A percentile compares a stretch with the other conserved stretches of the same genome.
Evolutionary conservation across 2,888 invertebrate genomes (phyloP).

Genomic region (Argyresthia goedartella): DNA sequence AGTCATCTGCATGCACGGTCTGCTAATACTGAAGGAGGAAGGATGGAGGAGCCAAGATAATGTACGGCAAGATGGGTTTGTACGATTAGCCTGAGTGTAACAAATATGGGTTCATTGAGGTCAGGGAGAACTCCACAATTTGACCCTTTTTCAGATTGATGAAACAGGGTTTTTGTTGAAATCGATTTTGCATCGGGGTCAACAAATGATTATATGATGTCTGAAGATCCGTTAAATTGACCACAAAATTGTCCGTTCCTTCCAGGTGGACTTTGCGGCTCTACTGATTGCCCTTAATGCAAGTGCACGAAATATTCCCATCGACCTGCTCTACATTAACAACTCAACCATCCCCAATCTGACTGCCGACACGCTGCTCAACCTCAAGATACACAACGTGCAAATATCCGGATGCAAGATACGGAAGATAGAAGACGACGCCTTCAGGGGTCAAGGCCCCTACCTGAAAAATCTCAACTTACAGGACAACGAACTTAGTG

Average conservation of each 20-base stretch:
- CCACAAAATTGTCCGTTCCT: too few relatives aligned
- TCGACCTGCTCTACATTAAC: slow-evolving; percentile 90
- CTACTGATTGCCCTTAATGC: slow-evolving; percentile 81
- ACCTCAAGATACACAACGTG: slow-evolving; percentile 80
- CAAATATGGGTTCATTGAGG: too few relatives aligned
- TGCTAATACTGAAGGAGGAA: too few relatives aligned
- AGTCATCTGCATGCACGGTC: too few relatives aligned
- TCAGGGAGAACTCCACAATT: not conserved
- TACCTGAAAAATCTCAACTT: slow-evolving; percentile 87
- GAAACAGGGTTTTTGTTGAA: not conserved
- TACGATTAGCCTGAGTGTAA: too few relatives aligned
- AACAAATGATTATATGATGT: not conserved
- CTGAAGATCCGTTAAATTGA: too few relatives aligned
- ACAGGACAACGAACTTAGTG: slow-evolving; percentile 83
- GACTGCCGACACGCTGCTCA: slow-evolving; percentile 75
- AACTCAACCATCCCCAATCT: slow-evolving; percentile 84
- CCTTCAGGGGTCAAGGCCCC: slow-evolving; percentile 87
- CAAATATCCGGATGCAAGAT: slow-evolving; percentile 89
- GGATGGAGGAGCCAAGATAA: too few relatives aligned
- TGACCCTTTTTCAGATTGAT: not conserved
- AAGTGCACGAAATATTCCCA: slow-evolving; percentile 74
- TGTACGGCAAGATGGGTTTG: too few relatives aligned
- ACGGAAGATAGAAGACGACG: slow-evolving; percentile 75
- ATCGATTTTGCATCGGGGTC: too few relatives aligned
- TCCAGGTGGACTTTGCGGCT: slow-evolving; percentile 80